Percentiles rank a stretch among this genome's conserved stretches.
These are phyloP conservation scores for Hylaea fasciaria DNA, from an alignment of 2,888 invertebrate species.

Conservation along the genomic window DNA sequence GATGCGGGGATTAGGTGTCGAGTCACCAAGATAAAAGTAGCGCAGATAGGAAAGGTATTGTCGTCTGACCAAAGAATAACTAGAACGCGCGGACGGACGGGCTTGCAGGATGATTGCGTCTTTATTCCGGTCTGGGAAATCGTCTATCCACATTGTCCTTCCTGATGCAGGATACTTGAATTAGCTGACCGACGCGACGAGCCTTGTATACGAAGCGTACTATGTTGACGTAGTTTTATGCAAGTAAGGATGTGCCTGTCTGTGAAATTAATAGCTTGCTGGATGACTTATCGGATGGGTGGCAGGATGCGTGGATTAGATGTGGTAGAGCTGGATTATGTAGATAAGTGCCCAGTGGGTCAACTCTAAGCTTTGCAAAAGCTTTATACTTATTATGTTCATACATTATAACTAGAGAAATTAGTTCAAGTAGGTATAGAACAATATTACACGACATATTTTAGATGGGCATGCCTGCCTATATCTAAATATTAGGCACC, in stretches of 20 bases:
- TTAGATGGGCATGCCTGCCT: no score
- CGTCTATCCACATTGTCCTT: conserved; percentile 6
- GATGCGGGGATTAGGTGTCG: conserved; percentile 65
- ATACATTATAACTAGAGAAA: no score
- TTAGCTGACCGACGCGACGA: conserved; percentile 2
- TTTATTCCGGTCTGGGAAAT: conserved; percentile 6
- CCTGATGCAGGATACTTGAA: conserved; percentile 14
- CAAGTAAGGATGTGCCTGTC: conserved; percentile 9
- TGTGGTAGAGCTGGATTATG: neutral
- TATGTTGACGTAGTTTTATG: neutral
- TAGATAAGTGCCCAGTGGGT: neutral
- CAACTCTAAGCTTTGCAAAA: no score
- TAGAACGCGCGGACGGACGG: no score
- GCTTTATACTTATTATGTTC: no score
- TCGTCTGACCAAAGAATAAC: neutral
- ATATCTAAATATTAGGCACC: no score
- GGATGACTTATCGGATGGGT: neutral
- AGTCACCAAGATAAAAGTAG: conserved; percentile 12
- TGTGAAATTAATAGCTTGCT: neutral
- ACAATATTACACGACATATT: no score
- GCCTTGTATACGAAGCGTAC: neutral
- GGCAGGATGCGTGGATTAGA: neutral
- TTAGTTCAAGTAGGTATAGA: no score
- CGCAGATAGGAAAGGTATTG: conserved; percentile 18
- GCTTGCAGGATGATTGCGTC: conserved; percentile 1